Evolutionary conservation across 2,113 vertebrate species (phyloP).

Genomic region (Pterocles gutturalis): DNA sequence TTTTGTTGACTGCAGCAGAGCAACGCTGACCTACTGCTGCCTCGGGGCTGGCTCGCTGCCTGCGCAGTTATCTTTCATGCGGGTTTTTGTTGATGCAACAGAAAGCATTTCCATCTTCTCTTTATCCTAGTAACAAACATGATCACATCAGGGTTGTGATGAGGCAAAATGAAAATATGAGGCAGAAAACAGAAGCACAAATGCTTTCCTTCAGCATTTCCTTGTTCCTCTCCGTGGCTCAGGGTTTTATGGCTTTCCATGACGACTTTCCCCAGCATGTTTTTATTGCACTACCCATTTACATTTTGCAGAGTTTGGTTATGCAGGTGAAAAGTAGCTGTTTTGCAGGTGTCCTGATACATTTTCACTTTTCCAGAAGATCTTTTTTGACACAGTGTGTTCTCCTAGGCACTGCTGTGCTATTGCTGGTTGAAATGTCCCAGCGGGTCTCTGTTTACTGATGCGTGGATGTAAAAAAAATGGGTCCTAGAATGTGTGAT

Average conservation of each 20-base stretch:
- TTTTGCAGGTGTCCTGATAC: slow-evolving; percentile 37
- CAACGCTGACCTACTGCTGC: neutral
- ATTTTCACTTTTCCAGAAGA: slow-evolving; percentile 35
- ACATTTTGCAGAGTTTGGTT: neutral
- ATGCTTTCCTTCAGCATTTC: neutral
- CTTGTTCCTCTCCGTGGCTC: neutral
- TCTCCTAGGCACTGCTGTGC: neutral
- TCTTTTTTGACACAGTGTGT: neutral
- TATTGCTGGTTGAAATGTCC: neutral
- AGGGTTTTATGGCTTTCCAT: neutral
- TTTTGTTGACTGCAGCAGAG: neutral
- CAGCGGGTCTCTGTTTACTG: slow-evolving; percentile 1
- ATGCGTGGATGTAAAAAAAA: neutral
- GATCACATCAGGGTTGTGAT: slow-evolving; percentile 22
- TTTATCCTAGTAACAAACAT: slow-evolving; percentile 16
- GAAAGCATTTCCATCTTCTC: slow-evolving; percentile 57
- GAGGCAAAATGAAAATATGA: neutral
- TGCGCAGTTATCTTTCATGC: neutral
- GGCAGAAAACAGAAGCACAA: slow-evolving; percentile 10
- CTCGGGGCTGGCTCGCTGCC: slow-evolving; percentile 1
- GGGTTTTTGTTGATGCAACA: slow-evolving; percentile 61
- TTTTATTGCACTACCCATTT: neutral
- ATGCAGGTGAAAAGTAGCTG: neutral
- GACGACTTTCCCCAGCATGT: neutral
- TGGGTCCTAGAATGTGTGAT: neutral